These are phyloP conservation scores for Rhopalosiphum padi DNA, from an alignment of 1,140 invertebrate species.

Conservation along the genomic window DNA sequence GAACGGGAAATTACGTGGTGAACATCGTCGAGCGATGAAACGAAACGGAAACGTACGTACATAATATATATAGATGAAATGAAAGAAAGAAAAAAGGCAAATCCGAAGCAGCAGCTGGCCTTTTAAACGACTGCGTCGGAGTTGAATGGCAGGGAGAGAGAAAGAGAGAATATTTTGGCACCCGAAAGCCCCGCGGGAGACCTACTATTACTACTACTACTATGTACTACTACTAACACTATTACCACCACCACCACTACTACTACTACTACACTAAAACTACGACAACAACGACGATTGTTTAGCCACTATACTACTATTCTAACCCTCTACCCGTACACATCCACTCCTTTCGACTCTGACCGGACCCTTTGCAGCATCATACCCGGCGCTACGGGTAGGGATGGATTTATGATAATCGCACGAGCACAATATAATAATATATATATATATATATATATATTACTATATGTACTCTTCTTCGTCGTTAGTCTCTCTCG, in stretches of 20 bases:
- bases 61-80: not conserved
- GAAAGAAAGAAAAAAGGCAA: not conserved
- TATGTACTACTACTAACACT: too few species aligned
- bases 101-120: not conserved
- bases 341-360: not conserved
- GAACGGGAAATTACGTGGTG: not conserved
- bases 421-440: not conserved
- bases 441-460: not conserved
- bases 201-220: not conserved
- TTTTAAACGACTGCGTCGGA: not conserved
- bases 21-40: not conserved
- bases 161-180: slow-evolving; percentile 30
- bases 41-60: not conserved
- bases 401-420: slow-evolving; percentile 41
- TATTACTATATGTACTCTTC: not conserved
- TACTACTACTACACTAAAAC: not conserved
- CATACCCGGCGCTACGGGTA: not conserved
- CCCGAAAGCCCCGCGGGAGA: not conserved
- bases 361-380: not conserved
- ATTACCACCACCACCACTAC: not conserved
- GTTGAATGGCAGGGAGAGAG: not conserved
- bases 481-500: slow-evolving; percentile 33
- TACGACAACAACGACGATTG: not conserved
- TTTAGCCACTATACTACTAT: not conserved
- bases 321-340: not conserved